A percentile compares a stretch with the other conserved stretches of the same genome.
Evolutionary conservation across 2,888 invertebrate species (phyloP).

Genomic region (Cerastis leucographa): DNA sequence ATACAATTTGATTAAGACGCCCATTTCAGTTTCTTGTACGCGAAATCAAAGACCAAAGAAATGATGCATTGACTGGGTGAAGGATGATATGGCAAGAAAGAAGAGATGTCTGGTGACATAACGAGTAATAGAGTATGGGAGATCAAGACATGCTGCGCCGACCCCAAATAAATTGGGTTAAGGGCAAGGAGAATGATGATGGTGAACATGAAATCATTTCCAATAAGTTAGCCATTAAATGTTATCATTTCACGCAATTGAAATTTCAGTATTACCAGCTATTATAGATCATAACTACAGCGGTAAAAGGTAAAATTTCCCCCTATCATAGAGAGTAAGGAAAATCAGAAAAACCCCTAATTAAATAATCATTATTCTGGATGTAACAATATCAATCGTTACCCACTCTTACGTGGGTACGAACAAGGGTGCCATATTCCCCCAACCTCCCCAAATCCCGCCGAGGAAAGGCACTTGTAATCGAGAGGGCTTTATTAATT

Average conservation of each 20-base stretch:
- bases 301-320: neutral
- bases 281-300: neutral
- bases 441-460: constrained; percentile 75
- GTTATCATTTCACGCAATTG: neutral
- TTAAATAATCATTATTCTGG: constrained; percentile 54
- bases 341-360: constrained; percentile 46
- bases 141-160: too few species aligned
- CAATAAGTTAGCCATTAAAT: neutral
- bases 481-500: constrained; percentile 90
- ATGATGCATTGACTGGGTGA: too few species aligned
- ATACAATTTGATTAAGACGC: too few species aligned
- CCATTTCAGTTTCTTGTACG: neutral
- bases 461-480: constrained; percentile 89
- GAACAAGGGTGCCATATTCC: constrained; percentile 64
- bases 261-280: neutral
- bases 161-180: too few species aligned
- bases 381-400: constrained; percentile 66
- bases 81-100: too few species aligned
- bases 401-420: constrained; percentile 43
- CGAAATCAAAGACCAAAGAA: too few species aligned
- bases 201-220: neutral
- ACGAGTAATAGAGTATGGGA: too few species aligned
- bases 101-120: too few species aligned
- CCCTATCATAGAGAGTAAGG: neutral
- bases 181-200: too few species aligned